Evolutionary conservation across 2,113 vertebrate genomes (phyloP).

Genomic region (Trogon melanurus): DNA sequence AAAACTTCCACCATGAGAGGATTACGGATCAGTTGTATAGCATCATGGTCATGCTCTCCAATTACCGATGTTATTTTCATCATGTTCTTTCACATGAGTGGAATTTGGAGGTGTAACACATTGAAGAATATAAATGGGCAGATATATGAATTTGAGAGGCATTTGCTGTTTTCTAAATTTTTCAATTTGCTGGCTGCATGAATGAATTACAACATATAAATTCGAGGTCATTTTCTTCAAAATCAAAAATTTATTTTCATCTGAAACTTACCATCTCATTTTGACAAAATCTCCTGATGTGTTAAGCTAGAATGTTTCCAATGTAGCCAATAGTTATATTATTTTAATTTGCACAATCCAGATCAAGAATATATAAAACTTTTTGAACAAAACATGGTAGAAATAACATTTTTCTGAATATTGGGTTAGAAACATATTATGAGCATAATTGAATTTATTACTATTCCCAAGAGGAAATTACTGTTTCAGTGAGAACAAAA

Average conservation of each 20-base stretch:
- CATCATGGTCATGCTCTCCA: not conserved
- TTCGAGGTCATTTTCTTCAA: not conserved
- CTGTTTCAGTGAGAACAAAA: conserved; percentile 51
- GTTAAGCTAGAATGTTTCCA: not conserved
- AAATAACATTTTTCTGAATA: conserved; percentile 26
- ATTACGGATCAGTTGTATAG: not conserved
- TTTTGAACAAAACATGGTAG: not conserved
- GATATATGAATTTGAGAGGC: not conserved
- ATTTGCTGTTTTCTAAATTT: not conserved
- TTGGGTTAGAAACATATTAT: conserved; percentile 10
- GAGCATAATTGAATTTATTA: conserved; percentile 57
- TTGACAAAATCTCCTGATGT: not conserved
- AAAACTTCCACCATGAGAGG: not conserved
- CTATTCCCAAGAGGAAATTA: conserved; percentile 47
- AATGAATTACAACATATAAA: conserved; percentile 4
- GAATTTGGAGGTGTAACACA: not conserved
- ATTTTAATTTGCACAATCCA: not conserved
- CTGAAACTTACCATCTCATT: not conserved
- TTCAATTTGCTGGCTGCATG: not conserved
- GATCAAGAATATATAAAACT: not conserved
- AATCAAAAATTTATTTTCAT: conserved; percentile 33
- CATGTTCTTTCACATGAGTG: not conserved
- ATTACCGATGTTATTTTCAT: not conserved
- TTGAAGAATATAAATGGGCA: not conserved
- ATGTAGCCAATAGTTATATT: not conserved